Evolutionary conservation across 2,797 vertebrate genomes (phyloP).

Genomic region (Caiman crocodilus): DNA sequence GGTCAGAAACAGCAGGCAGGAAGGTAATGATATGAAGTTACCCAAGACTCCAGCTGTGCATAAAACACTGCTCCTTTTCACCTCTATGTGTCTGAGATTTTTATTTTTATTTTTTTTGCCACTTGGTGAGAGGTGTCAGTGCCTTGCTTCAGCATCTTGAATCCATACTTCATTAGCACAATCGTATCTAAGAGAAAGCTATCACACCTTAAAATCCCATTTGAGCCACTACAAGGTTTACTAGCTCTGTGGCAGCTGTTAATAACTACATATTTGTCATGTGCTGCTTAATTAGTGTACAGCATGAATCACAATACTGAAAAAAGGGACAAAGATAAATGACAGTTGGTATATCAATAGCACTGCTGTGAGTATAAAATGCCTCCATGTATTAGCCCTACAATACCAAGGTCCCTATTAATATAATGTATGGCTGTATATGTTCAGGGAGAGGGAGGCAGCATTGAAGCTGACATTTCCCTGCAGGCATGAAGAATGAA

Average conservation of each 20-base stretch:
- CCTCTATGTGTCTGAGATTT: not conserved
- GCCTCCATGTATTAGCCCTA: not conserved
- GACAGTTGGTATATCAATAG: not conserved
- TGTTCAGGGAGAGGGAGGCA: not conserved
- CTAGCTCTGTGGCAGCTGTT: constrained; percentile 28
- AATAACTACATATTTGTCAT: not conserved
- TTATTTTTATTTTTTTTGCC: not conserved
- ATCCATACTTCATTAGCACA: not conserved
- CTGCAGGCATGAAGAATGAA: not conserved
- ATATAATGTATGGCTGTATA: not conserved
- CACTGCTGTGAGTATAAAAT: not conserved
- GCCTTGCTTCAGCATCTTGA: not conserved
- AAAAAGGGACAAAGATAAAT: not conserved
- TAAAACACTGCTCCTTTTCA: accelerated
- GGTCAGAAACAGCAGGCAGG: not conserved
- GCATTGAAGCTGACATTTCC: not conserved
- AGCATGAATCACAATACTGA: constrained; percentile 37
- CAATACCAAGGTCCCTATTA: not conserved
- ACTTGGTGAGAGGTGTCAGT: not conserved
- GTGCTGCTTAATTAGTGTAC: constrained; percentile 42
- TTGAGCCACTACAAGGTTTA: constrained; percentile 29
- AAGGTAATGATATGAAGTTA: not conserved
- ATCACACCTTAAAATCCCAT: accelerated
- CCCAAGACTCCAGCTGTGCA: accelerated
- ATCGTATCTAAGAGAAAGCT: not conserved